These are phyloP conservation scores for Heliconius eleuchia DNA, from an alignment of 1,140 invertebrate species.

Conservation along the genomic window DNA sequence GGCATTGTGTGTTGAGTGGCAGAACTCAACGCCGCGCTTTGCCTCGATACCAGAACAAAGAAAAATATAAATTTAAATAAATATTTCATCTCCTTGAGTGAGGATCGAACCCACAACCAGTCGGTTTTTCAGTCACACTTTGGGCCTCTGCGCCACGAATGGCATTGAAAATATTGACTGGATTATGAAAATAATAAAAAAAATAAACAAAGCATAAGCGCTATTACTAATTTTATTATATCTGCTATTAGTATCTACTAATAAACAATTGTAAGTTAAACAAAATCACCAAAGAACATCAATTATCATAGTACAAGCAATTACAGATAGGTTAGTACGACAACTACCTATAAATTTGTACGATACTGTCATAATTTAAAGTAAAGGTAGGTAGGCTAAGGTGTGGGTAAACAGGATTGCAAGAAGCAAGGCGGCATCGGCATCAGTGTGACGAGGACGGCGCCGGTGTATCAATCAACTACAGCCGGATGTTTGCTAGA, in stretches of 20 bases:
- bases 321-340: neutral
- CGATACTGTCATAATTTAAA: slow-evolving; percentile 3
- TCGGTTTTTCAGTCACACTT: no score
- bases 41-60: no score
- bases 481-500: slow-evolving; percentile 21
- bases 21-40: no score
- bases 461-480: slow-evolving; percentile 14
- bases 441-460: neutral
- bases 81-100: no score
- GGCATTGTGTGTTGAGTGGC: no score
- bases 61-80: no score
- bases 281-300: neutral
- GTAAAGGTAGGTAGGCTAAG: neutral
- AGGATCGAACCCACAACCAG: no score
- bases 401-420: slow-evolving; percentile 4
- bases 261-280: neutral
- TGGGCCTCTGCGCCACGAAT: no score
- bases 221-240: neutral
- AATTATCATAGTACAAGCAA: neutral
- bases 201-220: no score
- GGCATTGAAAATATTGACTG: no score
- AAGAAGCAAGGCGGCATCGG: neutral
- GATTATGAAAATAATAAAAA: no score
- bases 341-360: neutral
- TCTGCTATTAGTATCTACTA: neutral